phyloP scores from a whole-genome alignment of 2,113 vertebrate species.

The Peucedramus taeniatus region DNA sequence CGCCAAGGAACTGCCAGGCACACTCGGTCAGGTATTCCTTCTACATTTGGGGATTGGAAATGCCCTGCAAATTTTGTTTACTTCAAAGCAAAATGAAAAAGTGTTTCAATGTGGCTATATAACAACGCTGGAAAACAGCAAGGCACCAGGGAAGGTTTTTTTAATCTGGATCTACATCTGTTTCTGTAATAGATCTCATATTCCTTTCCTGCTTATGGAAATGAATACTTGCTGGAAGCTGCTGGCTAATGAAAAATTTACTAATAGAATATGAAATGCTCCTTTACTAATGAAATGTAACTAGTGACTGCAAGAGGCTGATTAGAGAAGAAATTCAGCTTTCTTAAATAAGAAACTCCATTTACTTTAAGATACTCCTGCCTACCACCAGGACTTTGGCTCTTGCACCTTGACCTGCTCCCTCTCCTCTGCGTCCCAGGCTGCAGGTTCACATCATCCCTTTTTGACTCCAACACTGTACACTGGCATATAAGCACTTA shows the following conservation, averaged over 20 bases:
- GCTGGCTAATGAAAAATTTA: background rate
- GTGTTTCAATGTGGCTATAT: background rate
- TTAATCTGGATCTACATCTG: background rate
- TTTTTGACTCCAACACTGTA: background rate
- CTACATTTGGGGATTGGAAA: background rate
- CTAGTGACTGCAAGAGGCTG: background rate
- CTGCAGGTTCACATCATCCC: background rate
- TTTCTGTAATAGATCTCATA: background rate
- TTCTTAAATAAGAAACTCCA: background rate
- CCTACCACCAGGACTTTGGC: background rate
- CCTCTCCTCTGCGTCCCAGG: background rate
- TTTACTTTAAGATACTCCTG: background rate
- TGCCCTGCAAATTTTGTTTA: background rate
- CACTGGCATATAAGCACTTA: background rate
- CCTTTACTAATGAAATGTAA: background rate
- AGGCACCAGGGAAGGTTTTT: background rate
- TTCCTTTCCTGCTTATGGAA: background rate
- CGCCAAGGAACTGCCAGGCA: background rate
- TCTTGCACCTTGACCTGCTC: background rate
- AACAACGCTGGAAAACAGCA: background rate
- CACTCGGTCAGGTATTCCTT: background rate
- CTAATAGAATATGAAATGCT: background rate
- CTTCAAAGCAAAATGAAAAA: background rate
- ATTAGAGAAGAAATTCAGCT: background rate
- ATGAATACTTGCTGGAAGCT: background rate